Evolutionary conservation across 1,140 invertebrate species (phyloP), one percentile per base, ranked within the genome.

Genomic region (Limonius californicus): DNA sequence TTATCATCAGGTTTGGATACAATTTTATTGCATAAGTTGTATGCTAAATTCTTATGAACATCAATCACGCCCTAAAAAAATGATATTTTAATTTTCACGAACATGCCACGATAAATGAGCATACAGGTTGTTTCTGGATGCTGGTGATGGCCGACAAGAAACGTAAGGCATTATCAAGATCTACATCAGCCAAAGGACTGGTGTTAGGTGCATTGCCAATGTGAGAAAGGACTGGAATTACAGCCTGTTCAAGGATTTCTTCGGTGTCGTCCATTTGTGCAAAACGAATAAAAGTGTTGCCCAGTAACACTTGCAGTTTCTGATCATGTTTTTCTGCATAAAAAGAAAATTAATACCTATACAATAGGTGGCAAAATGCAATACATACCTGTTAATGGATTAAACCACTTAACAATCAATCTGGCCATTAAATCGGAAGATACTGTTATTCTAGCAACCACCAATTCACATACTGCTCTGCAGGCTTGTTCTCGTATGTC

Each of bases 121-220:
- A n/a, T 23, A 54, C 50, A 4, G 20, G 9, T n/a, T 11, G 20
- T 45, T 56, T 55, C 57, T 23, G 35, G 35, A 59, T 64, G 14
- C 63, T 62, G 18, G 64, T 67, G 30, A 70, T 59, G 14, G 56
- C 61, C 1, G 65, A 45, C 39, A 72, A 60, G 57, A 69, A 72
- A 16, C 27, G 54, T 9, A 72, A 7, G 12, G 69, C 53, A 35
- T 68, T 68, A 20, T 71, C 71, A 12, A 63, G 64, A 69, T 87
- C 81, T 4, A 89, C 76, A 57, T 83, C 80, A 35, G 75, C 74
- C 11, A 87, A 68, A 0, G 85, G 84, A 74, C 85, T 87, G n/a
- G 79, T 78, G 0, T 73, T 65, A 3, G 86, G 84, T 11, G 86
- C 86, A 62, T 82, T 79, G 9, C 78, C 76, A 23, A 87, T 57